Base-by-base conservation (phyloP, 2,113 vertebrate genomes). In the Trematomus loennbergii region DNA sequence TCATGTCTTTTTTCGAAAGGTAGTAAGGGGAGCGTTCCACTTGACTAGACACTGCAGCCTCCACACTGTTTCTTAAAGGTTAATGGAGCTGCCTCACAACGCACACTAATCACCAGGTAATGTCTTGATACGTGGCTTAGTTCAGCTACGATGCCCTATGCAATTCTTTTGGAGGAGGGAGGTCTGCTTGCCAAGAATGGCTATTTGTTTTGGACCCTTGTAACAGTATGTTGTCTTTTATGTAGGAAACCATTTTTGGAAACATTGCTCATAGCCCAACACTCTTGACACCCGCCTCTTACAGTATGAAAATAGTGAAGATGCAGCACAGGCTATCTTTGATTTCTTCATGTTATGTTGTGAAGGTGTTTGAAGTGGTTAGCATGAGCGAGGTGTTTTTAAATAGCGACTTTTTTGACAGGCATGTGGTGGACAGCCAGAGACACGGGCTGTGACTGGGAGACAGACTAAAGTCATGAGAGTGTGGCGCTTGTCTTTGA, bases 21-120 rank as follows among this genome's bases (percentile, higher is more conserved):
- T 72, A 76, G 87, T 80, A 69, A 80, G 64, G 70, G 77, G 79
- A 69, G 81, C 4, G 65, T 76, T 90, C 66, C 78, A 89, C 88
- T 89, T 83, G 87, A 80, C 84, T 83, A 64, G 74, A 64, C 85
- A 85, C 81, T 71, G 82, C 84, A 91, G 85, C 74, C 88, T 87
- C 77, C 78, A 22, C 87, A 69, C 75, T 89, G 78, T 89, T 91
- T 90, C 85, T 91, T 64, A 93, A 89, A 94, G 92, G 91, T 94
- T 91, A 91, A 92, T 91, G 88, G 88, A 89, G 88, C 93, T 81
- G 78, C 83, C 87, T 91, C 79, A 75, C 90, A 89, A 84, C 76
- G 76, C 87, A 61, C 87, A 81, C 79, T 90, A 93, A 93, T 94
- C 87, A 92, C 82, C 89, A 86, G 85, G 78, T 93, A 88, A 89